Conservation (phyloP, 1,140 invertebrate species). For the Panonychus citri region DNA sequence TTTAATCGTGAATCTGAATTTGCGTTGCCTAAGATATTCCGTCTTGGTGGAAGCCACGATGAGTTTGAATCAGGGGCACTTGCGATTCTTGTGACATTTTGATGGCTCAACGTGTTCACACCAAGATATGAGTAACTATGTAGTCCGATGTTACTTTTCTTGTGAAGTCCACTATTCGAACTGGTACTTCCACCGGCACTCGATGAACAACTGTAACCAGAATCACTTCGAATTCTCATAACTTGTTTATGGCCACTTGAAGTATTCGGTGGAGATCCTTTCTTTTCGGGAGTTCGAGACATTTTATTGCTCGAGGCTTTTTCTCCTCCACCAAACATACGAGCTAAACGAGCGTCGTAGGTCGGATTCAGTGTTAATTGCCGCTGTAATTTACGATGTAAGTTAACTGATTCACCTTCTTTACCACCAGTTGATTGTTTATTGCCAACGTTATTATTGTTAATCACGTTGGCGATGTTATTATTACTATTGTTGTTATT, state of each 20-base stretch:
- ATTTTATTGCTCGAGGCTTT: background rate
- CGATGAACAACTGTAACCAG: background rate
- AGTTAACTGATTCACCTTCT: conserved; percentile 30
- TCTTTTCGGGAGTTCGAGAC: background rate
- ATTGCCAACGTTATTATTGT: conserved; percentile 1
- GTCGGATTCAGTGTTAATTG: conserved; percentile 55
- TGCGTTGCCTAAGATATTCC: background rate
- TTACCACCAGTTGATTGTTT: background rate
- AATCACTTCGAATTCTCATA: background rate
- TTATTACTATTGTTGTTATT: conserved; percentile 1
- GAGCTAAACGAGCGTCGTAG: conserved; percentile 41
- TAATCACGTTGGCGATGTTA: conserved; percentile 2
- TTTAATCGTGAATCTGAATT: conserved; percentile 16
- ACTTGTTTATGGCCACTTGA: background rate
- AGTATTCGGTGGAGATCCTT: background rate
- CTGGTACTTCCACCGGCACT: no score
- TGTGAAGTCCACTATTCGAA: no score
- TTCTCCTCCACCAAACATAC: conserved; percentile 11
- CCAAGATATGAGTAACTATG: background rate
- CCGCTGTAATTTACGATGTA: conserved; percentile 50
- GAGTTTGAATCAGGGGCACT: conserved; percentile 41
- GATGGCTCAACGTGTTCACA: background rate
- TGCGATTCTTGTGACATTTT: conserved; percentile 40
- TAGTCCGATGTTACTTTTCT: background rate
- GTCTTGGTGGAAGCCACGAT: background rate